These are phyloP conservation scores for Gastracanthus pulcherrimus DNA, from an alignment of 2,888 invertebrate genomes.

Conservation along the genomic window DNA sequence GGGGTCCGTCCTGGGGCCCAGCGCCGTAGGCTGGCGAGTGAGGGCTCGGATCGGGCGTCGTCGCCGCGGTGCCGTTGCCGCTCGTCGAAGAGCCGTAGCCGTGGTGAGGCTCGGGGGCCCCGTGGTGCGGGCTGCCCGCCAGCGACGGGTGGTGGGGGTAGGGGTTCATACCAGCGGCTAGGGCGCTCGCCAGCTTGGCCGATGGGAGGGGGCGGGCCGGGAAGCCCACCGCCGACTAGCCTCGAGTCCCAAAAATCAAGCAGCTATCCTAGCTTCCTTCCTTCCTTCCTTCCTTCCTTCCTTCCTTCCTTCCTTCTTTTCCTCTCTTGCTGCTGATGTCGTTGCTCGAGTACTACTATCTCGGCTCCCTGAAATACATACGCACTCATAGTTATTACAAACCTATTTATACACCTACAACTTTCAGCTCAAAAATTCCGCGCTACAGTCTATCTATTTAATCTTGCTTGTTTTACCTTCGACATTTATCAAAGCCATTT, in stretches of 20 bases:
- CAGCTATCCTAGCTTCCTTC: conserved; percentile 46
- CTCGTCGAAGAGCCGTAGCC: conserved; percentile 74
- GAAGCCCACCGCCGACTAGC: conserved; percentile 74
- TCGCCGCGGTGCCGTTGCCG: conserved; percentile 71
- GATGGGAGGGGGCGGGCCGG: conserved; percentile 80
- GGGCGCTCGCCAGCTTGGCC: conserved; percentile 92
- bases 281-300: conserved; percentile 62
- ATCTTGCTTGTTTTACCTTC: no score
- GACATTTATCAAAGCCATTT: no score
- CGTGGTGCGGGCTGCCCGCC: conserved; percentile 77
- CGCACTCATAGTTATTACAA: no score
- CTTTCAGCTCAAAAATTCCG: not conserved
- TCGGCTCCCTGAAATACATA: not conserved
- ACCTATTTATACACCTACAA: not conserved
- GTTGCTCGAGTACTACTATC: not conserved
- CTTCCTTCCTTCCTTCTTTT: conserved; percentile 57
- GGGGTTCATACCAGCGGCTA: conserved; percentile 92
- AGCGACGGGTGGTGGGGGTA: conserved; percentile 79
- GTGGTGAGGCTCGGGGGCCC: conserved; percentile 74
- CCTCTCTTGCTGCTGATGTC: not conserved
- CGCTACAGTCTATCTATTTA: no score
- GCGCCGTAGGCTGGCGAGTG: conserved; percentile 73
- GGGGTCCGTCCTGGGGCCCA: conserved; percentile 57
- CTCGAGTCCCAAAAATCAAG: conserved; percentile 58
- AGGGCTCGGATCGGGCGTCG: conserved; percentile 76